Conservation (phyloP, 2,113 vertebrate species). For the Trematocara macrostoma region DNA sequence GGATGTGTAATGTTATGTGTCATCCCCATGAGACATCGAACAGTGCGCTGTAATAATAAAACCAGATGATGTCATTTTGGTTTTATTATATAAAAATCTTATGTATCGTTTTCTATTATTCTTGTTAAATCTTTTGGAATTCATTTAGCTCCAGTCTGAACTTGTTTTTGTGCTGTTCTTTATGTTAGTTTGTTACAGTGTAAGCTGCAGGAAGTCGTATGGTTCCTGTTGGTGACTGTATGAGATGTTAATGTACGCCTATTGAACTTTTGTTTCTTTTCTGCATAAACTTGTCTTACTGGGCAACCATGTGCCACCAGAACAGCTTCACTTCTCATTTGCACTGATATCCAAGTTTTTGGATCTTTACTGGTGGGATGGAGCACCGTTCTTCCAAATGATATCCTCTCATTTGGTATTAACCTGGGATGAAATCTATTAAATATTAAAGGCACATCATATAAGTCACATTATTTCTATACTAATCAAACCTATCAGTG, state of each 20-base stretch:
- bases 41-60: slow-evolving; percentile 15
- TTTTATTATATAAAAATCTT: slow-evolving; percentile 17
- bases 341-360: background rate
- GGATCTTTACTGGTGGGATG: background rate
- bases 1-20: slow-evolving; percentile 53
- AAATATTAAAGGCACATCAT: background rate
- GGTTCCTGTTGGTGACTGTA: background rate
- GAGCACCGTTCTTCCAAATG: background rate
- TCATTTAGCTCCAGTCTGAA: background rate
- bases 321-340: background rate
- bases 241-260: background rate
- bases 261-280: background rate
- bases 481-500: background rate
- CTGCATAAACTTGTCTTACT: background rate
- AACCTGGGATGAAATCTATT: background rate
- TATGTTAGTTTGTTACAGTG: background rate
- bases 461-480: background rate
- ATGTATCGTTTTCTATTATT: background rate
- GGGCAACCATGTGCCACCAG: background rate
- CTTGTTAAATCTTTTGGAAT: background rate
- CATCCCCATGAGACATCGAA: slow-evolving; percentile 9
- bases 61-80: slow-evolving; percentile 28
- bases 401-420: background rate
- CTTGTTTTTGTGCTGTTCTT: background rate
- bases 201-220: background rate